These are phyloP conservation scores for Sinosuthora webbiana DNA, from an alignment of 2,113 vertebrate genomes.

Conservation along the genomic window DNA sequence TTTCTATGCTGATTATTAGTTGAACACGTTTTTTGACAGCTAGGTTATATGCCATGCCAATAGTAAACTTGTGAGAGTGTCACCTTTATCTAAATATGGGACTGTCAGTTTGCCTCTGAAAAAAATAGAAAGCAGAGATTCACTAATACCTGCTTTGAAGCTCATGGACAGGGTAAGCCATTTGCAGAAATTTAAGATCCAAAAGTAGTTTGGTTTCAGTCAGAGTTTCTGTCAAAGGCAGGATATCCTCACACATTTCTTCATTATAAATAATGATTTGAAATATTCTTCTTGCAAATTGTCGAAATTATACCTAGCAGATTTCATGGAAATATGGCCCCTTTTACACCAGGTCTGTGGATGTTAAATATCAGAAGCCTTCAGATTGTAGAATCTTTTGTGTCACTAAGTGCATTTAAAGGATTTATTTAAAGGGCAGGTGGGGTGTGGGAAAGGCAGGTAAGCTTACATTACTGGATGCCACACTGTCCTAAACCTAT, in stretches of 20 bases:
- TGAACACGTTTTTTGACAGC: background rate
- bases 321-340: background rate
- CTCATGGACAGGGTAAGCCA: background rate
- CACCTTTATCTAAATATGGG: background rate
- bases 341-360: background rate
- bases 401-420: background rate
- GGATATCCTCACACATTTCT: background rate
- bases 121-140: background rate
- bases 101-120: background rate
- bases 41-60: background rate
- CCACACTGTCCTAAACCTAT: background rate
- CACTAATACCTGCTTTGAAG: background rate
- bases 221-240: background rate
- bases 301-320: background rate
- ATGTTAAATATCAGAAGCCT: background rate
- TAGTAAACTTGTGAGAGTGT: background rate
- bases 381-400: background rate
- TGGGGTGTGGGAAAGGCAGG: background rate
- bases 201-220: background rate
- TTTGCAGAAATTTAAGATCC: conserved; percentile 18
- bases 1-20: background rate
- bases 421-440: background rate
- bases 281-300: background rate
- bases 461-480: background rate
- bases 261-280: background rate